These are phyloP conservation scores for Clarias laeviceps DNA, from an alignment of 2,797 vertebrate genomes.

Conservation along the genomic window DNA sequence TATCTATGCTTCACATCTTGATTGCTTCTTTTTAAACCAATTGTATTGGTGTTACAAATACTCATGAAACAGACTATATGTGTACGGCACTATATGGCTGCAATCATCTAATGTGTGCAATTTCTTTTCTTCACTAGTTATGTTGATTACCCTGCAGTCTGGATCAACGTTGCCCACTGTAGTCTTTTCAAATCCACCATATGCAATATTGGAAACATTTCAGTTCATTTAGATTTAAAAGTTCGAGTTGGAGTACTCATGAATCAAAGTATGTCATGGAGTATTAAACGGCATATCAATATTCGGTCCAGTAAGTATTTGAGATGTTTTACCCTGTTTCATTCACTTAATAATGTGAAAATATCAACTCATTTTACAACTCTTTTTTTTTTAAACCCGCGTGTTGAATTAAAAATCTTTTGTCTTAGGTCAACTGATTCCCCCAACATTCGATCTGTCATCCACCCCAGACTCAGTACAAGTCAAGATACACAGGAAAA, in stretches of 20 bases:
- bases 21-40: too few relatives aligned
- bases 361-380: neutral
- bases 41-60: too few relatives aligned
- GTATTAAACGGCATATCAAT: neutral
- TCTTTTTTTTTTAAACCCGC: neutral
- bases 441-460: slow-evolving; percentile 69
- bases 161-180: slow-evolving; percentile 58
- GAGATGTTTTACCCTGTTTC: neutral
- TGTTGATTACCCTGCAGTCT: fast-evolving
- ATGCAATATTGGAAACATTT: slow-evolving; percentile 35
- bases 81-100: neutral
- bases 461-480: slow-evolving; percentile 64
- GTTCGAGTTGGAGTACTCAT: slow-evolving; percentile 63
- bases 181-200: slow-evolving; percentile 7
- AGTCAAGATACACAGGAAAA: slow-evolving; percentile 65
- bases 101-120: neutral
- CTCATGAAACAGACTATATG: too few relatives aligned
- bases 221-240: fast-evolving
- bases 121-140: slow-evolving; percentile 13
- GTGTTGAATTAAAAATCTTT: neutral
- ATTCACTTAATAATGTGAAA: neutral
- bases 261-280: slow-evolving; percentile 45
- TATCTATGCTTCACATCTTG: too few relatives aligned
- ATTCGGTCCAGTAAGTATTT: slow-evolving; percentile 62
- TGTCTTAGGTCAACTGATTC: slow-evolving; percentile 62